Evolutionary conservation across 1,140 invertebrate genomes (phyloP).

Genomic region (Anagrus nilaparvatae): DNA sequence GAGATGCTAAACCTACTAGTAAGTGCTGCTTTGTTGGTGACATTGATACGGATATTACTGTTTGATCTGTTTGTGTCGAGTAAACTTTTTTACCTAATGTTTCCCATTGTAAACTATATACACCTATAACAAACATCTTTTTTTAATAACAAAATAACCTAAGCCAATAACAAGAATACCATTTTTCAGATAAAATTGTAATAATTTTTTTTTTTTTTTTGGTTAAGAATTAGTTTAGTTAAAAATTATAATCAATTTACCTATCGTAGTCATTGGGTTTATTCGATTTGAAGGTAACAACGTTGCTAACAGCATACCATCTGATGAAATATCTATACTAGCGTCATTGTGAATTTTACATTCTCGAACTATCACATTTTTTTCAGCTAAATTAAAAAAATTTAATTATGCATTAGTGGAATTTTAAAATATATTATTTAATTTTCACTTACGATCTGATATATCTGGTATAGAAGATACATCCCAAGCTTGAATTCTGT

Average conservation of each 20-base stretch:
- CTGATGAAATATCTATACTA: conserved; percentile 72
- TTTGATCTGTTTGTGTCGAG: conserved; percentile 63
- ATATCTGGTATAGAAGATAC: conserved; percentile 68
- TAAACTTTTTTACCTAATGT: conserved; percentile 67
- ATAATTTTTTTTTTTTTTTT: too few species aligned
- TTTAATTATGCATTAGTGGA: conserved; percentile 1
- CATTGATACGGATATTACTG: conserved; percentile 71
- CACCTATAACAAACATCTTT: conserved; percentile 47
- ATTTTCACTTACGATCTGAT: conserved; percentile 51
- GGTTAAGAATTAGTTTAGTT: conserved; percentile 7
- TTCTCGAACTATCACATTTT: conserved; percentile 68
- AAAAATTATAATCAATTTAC: conserved; percentile 35
- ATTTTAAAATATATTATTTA: conserved; percentile 8
- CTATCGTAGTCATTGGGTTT: conserved; percentile 53
- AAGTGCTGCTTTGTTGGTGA: conserved; percentile 68
- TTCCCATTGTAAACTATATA: conserved; percentile 67
- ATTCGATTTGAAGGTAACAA: conserved; percentile 55
- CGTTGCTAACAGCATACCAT: conserved; percentile 68
- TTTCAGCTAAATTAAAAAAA: conserved; percentile 46
- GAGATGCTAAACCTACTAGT: conserved; percentile 65
- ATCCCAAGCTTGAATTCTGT: conserved; percentile 77
- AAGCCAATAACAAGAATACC: too few species aligned
- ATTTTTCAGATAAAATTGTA: too few species aligned
- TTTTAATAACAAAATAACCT: too few species aligned
- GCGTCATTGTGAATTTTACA: conserved; percentile 83